Base-by-base conservation (phyloP, 2,113 vertebrate species). In the Nestor notabilis region DNA sequence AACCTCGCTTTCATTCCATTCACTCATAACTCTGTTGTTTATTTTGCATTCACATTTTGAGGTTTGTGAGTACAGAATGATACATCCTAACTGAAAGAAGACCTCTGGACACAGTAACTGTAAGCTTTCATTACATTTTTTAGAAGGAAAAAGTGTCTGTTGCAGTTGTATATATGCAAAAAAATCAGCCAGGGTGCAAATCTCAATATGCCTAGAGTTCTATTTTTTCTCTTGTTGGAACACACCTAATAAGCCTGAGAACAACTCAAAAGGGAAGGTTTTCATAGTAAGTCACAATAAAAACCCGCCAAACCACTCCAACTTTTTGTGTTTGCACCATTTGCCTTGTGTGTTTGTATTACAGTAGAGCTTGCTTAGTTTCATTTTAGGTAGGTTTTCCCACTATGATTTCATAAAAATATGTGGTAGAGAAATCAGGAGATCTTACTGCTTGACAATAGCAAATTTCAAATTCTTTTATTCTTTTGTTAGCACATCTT, bases 291-390 rank as follows among this genome's bases (percentile, higher is more conserved):
- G 47, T 72, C 6, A 55, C 87, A 64, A 85, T 19, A 61, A 58
- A 94, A 49, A 2, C 5, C 0, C 10, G 12, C 10, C 20, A 46
- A 43, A 53, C 4, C 1, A 1, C 16, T 58, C 29, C 3, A 41
- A 7, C 1, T 31, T 55, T 50, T 69, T 80, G 13, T 71, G 10
- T 69, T 89, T 83, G 11, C 1, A 3, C 5, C 16, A 9, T 50
- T 72, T 81, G 16, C 20, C 91, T 91, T 65, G 33, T 43, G 27
- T 27, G 53, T 7, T 56, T 56, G 13, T 23, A 60, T 33, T 55
- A 53, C 16, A 78, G 17, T 8, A 44, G 18, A 35, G 10, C 63
- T 87, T 53, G 21, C 71, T 85, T 41, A 46, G 35, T 56, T 84
- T 89, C 4, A 23, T 52, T 81, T 89, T 44, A 55, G 28, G 29